Percentiles rank a stretch among this genome's conserved stretches.
phyloP scores from a whole-genome alignment of 2,797 vertebrate species.

The Remorina albescens region DNA sequence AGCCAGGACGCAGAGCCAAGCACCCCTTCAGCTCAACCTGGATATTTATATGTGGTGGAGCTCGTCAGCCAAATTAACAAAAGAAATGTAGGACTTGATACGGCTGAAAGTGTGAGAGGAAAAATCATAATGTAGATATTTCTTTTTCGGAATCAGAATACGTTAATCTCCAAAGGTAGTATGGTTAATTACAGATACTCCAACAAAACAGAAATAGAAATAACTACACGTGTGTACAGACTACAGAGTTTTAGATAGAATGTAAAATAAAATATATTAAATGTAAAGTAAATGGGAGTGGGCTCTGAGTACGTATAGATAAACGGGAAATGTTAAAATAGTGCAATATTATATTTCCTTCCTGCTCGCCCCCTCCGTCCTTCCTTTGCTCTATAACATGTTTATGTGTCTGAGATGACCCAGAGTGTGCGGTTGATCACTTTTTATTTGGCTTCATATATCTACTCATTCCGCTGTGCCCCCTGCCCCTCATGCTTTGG shows the following conservation, averaged over 20 bases:
- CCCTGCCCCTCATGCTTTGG: conserved; percentile 4
- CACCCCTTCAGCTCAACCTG: background rate
- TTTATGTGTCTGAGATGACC: conserved; percentile 24
- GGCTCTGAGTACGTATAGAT: too few species aligned
- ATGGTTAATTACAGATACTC: too few species aligned
- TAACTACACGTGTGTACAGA: too few species aligned
- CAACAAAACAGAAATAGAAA: background rate
- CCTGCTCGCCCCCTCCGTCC: background rate
- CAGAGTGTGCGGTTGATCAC: conserved; percentile 32
- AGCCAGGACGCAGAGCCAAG: background rate
- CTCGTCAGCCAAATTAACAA: background rate
- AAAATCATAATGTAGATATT: too few species aligned
- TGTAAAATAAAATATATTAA: too few species aligned
- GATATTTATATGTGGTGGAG: background rate
- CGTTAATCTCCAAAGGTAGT: too few species aligned
- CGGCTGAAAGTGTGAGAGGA: background rate
- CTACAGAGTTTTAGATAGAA: too few species aligned
- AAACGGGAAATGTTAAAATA: too few species aligned
- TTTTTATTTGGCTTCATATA: conserved; percentile 36
- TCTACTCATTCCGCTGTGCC: conserved; percentile 37
- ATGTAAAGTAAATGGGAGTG: too few species aligned
- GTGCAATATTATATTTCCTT: background rate
- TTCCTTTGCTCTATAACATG: background rate
- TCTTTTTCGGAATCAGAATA: too few species aligned
- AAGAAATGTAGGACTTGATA: background rate